Conservation (phyloP, 2,888 invertebrate species). For the Lymantria dispar region DNA sequence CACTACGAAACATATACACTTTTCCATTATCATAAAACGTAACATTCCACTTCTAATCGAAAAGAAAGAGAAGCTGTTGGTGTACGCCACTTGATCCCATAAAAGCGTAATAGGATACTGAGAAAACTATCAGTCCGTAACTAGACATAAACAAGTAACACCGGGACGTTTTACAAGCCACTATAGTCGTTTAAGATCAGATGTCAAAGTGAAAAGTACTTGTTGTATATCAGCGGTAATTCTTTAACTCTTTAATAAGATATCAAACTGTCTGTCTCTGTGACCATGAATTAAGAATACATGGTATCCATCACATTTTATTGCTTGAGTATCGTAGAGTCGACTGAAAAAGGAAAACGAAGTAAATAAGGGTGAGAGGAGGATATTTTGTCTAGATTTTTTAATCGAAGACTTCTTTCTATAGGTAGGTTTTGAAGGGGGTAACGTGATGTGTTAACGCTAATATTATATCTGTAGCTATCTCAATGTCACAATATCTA, state of each 20-base stretch:
- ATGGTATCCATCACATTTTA: no score
- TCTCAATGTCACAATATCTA: no score
- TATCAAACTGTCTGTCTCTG: no score
- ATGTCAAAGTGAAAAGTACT: slow-evolving; percentile 12
- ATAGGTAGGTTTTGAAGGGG: no score
- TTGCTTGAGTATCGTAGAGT: no score
- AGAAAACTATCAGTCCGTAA: slow-evolving; percentile 23
- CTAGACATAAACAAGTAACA: slow-evolving; percentile 24
- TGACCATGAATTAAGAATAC: no score
- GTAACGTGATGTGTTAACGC: no score
- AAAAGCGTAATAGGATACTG: slow-evolving; percentile 24
- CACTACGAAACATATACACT: slow-evolving; percentile 3
- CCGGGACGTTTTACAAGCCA: slow-evolving; percentile 17
- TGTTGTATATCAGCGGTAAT: neutral
- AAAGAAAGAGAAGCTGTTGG: slow-evolving; percentile 10
- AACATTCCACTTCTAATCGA: slow-evolving; percentile 9
- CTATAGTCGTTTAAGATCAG: slow-evolving; percentile 16
- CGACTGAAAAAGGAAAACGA: no score
- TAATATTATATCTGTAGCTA: no score
- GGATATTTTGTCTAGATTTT: no score
- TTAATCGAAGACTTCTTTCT: no score
- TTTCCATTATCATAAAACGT: slow-evolving; percentile 13
- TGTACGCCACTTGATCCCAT: slow-evolving; percentile 15
- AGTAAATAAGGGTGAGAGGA: no score
- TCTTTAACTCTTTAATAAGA: neutral